Evolutionary conservation across 2,888 invertebrate species (phyloP), one percentile per base, ranked within the genome.

Genomic region (Coremacera marginata): DNA sequence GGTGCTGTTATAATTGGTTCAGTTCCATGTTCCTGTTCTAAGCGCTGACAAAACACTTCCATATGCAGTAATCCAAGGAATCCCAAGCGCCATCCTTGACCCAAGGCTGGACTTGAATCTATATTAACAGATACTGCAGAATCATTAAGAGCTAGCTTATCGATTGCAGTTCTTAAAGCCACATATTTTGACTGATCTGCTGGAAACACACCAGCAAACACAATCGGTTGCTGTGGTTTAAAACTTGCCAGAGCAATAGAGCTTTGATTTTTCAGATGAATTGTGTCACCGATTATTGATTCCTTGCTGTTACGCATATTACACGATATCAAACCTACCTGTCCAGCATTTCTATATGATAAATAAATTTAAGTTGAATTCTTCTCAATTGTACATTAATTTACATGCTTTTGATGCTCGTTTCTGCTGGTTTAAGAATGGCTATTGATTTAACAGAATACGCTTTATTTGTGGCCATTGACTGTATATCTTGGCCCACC

Each of bases 61-160:
- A 97, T 92, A 86, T 97, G 97, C 19, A 97, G 89, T 5, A 97
- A 90, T 0, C 97, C 97, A 16, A 97, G 89, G 87, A 97, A 97
- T 2, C 97, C 97, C 34, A 96, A 89, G 62, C 96, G 92, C 95
- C 96, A 97, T 31, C 97, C 97, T 86, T 95, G 94, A 3, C 96
- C 97, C 76, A 97, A 90, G 2, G 96, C 96, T 77, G 95, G 94
- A 89, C 96, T 96, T 5, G 94, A 93, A 90, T 98, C 98, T 19
- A 93, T 88, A 55, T 91, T 91, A 5, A 97, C 91, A n/a, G 93
- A 92, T 5, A 99, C 98, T 78, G 96, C 97, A 7, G 96, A 95
- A 90, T 99, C 99, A 89, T 98, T 99, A 57, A 99, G 91, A n/a
- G 94, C 92, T 65, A 99, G 91, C 89, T 97, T 97, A 80, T 97